Evolutionary conservation across 1,140 invertebrate species (phyloP).

Genomic region (Neoseiulus cucumeris): DNA sequence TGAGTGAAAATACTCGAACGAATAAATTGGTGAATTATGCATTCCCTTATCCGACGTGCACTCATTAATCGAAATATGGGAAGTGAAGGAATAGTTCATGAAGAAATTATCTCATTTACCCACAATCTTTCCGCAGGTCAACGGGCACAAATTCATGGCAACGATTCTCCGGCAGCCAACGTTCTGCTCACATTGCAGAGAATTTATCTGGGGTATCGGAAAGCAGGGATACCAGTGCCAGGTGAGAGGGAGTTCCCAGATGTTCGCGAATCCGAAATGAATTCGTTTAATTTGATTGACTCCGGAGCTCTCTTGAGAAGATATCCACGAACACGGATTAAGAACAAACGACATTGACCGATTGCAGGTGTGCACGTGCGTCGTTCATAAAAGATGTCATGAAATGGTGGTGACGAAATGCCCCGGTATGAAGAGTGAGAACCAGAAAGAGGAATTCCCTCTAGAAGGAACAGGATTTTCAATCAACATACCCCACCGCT

Average conservation of each 20-base stretch:
- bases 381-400: conserved; percentile 93
- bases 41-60: too few species aligned
- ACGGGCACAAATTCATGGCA: conserved; percentile 99
- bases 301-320: neutral
- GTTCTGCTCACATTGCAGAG: conserved; percentile 55
- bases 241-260: conserved; percentile 40
- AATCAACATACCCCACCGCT: conserved; percentile 91
- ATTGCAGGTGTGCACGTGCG: conserved; percentile 75
- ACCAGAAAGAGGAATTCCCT: conserved; percentile 11
- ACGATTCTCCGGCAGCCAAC: conserved; percentile 95
- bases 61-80: too few species aligned
- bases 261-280: conserved; percentile 12
- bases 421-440: conserved; percentile 58
- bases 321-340: neutral
- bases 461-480: conserved; percentile 63
- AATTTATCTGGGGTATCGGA: conserved; percentile 96
- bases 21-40: too few species aligned
- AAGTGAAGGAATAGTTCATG: too few species aligned
- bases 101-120: too few species aligned
- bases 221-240: conserved; percentile 99
- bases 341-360: conserved; percentile 17
- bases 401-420: conserved; percentile 78
- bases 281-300: neutral
- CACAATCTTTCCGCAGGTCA: conserved; percentile 38
- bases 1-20: too few species aligned